Evolutionary conservation across 2,797 vertebrate species (phyloP), one percentile per base, ranked within the genome.

Genomic region (Ataeniobius toweri): DNA sequence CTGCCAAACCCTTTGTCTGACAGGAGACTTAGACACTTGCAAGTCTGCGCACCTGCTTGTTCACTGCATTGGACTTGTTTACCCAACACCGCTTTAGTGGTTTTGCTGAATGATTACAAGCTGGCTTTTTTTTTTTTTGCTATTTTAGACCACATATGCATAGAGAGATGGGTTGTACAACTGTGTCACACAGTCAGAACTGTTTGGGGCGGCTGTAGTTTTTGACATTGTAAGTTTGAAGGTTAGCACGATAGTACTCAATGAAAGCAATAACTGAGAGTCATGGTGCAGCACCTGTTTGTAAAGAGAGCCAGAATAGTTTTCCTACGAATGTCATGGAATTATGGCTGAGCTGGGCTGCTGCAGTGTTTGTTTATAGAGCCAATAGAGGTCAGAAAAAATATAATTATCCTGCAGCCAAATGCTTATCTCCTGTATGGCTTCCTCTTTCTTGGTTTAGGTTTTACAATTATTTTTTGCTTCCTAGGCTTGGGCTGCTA

Each of bases 381-480:
- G 81, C 78, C 85, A 87, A 89, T 88, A 85, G 90, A 86, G 88
- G 91, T 89, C 86, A 86, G 83, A 78, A 78, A 87, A 87, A 84
- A 85, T 89, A 81, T 89, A 68, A 80, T 83, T 81, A 79, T 89
- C 77, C 77, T 87, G 65, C 88, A 80, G 80, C 80, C 83, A 86
- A 91, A 85, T 80, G 80, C 86, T 90, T 87, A 92, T 90, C 89
- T 83, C 70, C 53, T 79, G 88, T 90, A 93, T 92, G 79, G 81
- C 77, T 86, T 77, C 61, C 58, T 67, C 65, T 56, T 74, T 81
- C 65, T 79, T 76, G 80, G 70, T 80, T 46, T 70, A 28, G 78
- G 81, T 75, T 82, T 81, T 79, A 79, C 63, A 53, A 51, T 80
- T 79, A 75, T 83, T 84, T 84, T 91, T 87, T 77, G 78, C 83